Percentiles rank a stretch among this genome's conserved stretches.
These are phyloP conservation scores for Myotis yumanensis DNA, from an alignment of 2,113 vertebrate species.

Conservation along the genomic window DNA sequence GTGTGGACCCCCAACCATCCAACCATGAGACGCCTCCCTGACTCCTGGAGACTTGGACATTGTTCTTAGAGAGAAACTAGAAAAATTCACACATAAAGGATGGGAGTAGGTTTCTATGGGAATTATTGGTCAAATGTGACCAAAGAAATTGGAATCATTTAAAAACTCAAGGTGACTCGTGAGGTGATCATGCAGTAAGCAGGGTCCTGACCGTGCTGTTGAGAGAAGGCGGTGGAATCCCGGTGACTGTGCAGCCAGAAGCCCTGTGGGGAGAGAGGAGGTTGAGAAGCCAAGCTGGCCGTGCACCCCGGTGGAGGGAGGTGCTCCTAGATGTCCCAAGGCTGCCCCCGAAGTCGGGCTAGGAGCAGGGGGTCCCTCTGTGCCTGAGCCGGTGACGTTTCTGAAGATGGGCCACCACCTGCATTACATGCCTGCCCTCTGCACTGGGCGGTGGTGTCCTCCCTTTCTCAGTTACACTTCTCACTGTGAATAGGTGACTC, in stretches of 20 bases:
- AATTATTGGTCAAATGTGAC: not conserved
- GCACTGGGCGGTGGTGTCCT: fast-evolving
- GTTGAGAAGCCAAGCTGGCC: not conserved
- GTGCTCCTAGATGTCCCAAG: not conserved
- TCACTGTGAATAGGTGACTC: not conserved
- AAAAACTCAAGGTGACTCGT: not conserved
- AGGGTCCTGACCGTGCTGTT: not conserved
- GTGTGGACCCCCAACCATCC: fast-evolving
- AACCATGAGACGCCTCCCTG: fast-evolving
- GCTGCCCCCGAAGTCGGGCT: fast-evolving
- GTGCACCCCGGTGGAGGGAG: too few relatives aligned
- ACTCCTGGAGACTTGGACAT: not conserved
- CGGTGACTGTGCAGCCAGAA: fast-evolving
- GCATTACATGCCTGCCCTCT: not conserved
- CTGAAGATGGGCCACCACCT: not conserved
- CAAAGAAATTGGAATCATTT: not conserved
- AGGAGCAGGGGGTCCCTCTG: not conserved
- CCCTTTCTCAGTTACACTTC: not conserved
- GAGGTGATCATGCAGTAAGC: fast-evolving
- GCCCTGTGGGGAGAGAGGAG: fast-evolving
- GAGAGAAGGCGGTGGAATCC: not conserved
- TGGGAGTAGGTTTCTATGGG: not conserved
- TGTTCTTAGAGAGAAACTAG: not conserved
- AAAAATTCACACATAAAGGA: not conserved
- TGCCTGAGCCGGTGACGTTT: not conserved